phyloP scores from a whole-genome alignment of 2,888 invertebrate genomes.

The Campoplex nolae region DNA sequence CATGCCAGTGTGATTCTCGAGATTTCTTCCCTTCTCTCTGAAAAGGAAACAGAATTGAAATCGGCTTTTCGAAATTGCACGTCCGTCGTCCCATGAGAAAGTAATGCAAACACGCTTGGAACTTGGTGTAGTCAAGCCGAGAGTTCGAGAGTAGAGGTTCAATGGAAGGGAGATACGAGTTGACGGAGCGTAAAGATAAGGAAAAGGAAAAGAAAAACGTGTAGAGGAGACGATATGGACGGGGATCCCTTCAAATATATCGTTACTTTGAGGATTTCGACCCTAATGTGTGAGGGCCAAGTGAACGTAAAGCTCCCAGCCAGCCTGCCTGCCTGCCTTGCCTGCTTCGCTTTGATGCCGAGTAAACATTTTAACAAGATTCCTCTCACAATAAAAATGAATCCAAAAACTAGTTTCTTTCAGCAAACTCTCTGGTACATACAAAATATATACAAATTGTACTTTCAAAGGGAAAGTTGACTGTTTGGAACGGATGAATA shows the following conservation, averaged over 20 bases:
- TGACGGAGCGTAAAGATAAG: slow-evolving; percentile 37
- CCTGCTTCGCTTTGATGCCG: slow-evolving; percentile 75
- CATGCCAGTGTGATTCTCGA: slow-evolving; percentile 72
- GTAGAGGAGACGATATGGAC: slow-evolving; percentile 58
- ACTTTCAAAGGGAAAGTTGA: background rate
- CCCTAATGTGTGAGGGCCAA: slow-evolving; percentile 71
- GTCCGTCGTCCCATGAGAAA: slow-evolving; percentile 76
- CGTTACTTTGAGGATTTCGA: slow-evolving; percentile 79
- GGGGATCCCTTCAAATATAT: slow-evolving; percentile 70
- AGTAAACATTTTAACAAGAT: slow-evolving; percentile 75
- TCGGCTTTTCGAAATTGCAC: slow-evolving; percentile 83
- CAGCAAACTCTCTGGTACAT: background rate
- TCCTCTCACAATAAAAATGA: slow-evolving; percentile 59
- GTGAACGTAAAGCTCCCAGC: slow-evolving; percentile 73
- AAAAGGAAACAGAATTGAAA: slow-evolving; percentile 82
- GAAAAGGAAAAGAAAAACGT: slow-evolving; percentile 36
- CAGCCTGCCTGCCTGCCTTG: slow-evolving; percentile 51
- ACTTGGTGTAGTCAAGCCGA: slow-evolving; percentile 64
- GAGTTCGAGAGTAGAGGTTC: slow-evolving; percentile 56
- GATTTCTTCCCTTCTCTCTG: slow-evolving; percentile 76
- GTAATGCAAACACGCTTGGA: slow-evolving; percentile 82
- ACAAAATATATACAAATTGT: background rate
- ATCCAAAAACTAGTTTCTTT: slow-evolving; percentile 41
- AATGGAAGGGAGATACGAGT: slow-evolving; percentile 67
- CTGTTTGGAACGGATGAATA: background rate